Evolutionary conservation across 1,140 invertebrate species (phyloP), one percentile per base, ranked within the genome.

Genomic region (Leptonema lineaticorne): DNA sequence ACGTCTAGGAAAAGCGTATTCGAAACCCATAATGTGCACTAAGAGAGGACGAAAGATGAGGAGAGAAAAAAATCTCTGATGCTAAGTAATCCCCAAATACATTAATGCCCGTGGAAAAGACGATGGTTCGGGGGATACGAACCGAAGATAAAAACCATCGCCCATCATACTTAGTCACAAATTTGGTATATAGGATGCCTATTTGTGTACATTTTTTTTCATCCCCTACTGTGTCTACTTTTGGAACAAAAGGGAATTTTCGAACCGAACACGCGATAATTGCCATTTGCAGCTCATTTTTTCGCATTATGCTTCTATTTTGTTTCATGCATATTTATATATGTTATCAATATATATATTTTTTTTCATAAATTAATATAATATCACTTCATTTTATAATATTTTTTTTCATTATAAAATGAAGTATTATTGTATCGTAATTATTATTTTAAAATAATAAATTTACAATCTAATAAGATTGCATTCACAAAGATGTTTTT

Each of bases 81-180:
- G 46, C 60, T 68, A 65, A 60, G 66, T 71, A 71, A 71, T 71
- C 69, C 69, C 62, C 62, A 63, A 56, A 48, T 53, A 64, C 60
- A 64, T 68, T 71, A 71, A 71, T 68, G 69, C 28, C 22, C 30
- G 59, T 58, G 33, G 59, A 6, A 16, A 50, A 63, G 30, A 63
- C 50, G 62, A 64, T 64, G 62, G 33, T 41, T 50, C n/a, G 18
- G 41, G 28, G 20, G 57, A 26, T 28, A 28, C 24, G 64, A 11
- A 27, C 24, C n/a, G 20, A 53, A 6, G 22, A 9, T n/a, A 50
- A 41, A 64, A 64, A 64, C 59, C 59, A 62, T 45, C 50, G 27
- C 22, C n/a, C 50, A 24, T 7, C 50, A 24, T 26, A 24, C 50
- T 41, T 41, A 4, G 30, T 53, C 50, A 14, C 50, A 53, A 53